These are phyloP conservation scores for Plestiodon gilberti DNA, from an alignment of 2,113 vertebrate genomes.

Conservation along the genomic window DNA sequence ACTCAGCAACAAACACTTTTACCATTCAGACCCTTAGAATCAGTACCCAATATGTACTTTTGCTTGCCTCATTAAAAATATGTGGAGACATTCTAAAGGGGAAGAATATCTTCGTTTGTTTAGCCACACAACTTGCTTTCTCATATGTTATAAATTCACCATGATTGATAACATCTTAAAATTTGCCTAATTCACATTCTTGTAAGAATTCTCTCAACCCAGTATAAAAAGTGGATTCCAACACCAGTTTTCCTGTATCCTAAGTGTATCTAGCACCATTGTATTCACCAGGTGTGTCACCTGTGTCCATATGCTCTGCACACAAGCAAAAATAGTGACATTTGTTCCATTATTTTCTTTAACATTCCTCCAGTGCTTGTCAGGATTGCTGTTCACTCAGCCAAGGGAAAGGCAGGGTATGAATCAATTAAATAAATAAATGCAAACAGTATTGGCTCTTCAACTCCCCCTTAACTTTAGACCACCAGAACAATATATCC, in stretches of 20 bases:
- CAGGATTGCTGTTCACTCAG: neutral
- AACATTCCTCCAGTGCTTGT: neutral
- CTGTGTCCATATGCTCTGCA: neutral
- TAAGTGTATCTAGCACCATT: neutral
- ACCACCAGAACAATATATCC: neutral
- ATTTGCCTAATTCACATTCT: neutral
- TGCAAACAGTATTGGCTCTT: neutral
- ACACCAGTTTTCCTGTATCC: neutral
- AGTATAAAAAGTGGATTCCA: neutral
- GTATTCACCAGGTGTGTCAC: neutral
- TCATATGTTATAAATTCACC: neutral
- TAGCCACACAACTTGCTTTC: neutral
- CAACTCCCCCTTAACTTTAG: neutral
- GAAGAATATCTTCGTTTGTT: neutral
- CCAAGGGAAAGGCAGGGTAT: neutral
- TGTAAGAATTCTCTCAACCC: neutral
- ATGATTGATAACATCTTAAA: neutral
- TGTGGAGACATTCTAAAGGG: neutral
- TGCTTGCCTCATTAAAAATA: neutral
- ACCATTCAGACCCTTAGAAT: constrained; percentile 4
- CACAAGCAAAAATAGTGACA: neutral
- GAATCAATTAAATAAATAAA: neutral
- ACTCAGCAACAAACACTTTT: neutral
- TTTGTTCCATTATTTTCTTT: neutral
- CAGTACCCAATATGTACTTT: neutral